These are phyloP conservation scores for Cydia pomonella DNA, from an alignment of 1,140 invertebrate species.

Conservation along the genomic window DNA sequence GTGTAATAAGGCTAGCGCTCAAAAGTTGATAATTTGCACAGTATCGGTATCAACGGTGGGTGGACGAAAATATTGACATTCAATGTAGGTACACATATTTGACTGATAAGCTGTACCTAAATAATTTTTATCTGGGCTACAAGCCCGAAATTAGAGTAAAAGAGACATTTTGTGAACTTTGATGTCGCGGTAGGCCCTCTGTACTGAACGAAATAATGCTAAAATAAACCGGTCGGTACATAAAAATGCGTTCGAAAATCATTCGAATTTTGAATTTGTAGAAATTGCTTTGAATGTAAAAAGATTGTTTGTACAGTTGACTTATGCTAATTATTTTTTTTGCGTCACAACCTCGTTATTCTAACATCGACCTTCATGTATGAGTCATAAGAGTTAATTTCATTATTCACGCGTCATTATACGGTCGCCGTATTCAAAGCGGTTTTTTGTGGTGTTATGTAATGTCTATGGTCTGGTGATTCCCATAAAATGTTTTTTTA, in stretches of 20 bases:
- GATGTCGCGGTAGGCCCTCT: too few relatives aligned
- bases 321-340: slow-evolving; percentile 23
- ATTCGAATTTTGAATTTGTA: neutral
- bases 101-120: neutral
- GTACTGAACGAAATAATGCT: neutral
- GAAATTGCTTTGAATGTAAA: too few relatives aligned
- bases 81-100: neutral
- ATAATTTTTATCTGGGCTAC: neutral
- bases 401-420: neutral
- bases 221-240: neutral
- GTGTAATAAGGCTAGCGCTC: neutral
- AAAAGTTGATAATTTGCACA: slow-evolving; percentile 15
- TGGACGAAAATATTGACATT: neutral
- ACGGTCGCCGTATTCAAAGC: neutral
- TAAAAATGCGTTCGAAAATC: neutral
- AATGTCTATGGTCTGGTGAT: slow-evolving; percentile 15
- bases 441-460: slow-evolving; percentile 7
- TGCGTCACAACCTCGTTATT: neutral
- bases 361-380: neutral
- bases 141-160: too few relatives aligned
- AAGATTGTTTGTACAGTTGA: slow-evolving; percentile 18
- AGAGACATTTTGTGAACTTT: too few relatives aligned
- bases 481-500: neutral
- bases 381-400: slow-evolving; percentile 17
- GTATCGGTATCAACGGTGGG: neutral